phyloP scores from a whole-genome alignment of 2,888 invertebrate species.

The Pyrochroa serraticornis region DNA sequence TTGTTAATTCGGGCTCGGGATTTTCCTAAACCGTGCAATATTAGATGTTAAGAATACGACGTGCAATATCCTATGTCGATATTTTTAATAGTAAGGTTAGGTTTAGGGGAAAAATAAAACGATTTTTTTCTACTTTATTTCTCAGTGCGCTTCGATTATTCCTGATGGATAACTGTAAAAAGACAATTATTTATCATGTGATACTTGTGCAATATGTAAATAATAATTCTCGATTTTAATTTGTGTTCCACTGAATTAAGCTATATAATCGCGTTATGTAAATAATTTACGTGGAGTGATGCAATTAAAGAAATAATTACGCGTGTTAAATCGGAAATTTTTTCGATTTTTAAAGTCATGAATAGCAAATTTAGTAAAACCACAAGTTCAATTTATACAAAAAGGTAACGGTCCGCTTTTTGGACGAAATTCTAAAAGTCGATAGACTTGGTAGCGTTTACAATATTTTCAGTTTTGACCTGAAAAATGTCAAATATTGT shows the following conservation, averaged over 20 bases:
- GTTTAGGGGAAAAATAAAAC: constrained; percentile 16
- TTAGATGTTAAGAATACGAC: constrained; percentile 34
- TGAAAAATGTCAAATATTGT: neutral
- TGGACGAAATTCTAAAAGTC: too few species aligned
- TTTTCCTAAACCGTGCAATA: constrained; percentile 37
- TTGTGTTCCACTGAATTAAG: too few species aligned
- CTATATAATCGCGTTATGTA: neutral
- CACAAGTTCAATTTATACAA: neutral
- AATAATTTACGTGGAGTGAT: constrained; percentile 5
- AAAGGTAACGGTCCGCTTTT: too few species aligned
- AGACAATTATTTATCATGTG: constrained; percentile 7
- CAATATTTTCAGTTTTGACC: neutral
- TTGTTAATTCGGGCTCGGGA: constrained; percentile 26
- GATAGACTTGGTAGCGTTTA: neutral
- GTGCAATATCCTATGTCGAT: constrained; percentile 40
- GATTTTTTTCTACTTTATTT: neutral
- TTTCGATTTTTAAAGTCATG: neutral
- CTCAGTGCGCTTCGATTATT: constrained; percentile 18
- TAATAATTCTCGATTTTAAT: too few species aligned
- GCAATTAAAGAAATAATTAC: constrained; percentile 1
- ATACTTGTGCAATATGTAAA: constrained; percentile 5
- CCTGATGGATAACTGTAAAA: neutral
- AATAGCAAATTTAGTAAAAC: neutral
- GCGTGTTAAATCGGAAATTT: neutral
- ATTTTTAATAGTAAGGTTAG: constrained; percentile 35